A percentile compares a stretch with the other conserved stretches of the same genome.
Evolutionary conservation across 2,888 invertebrate genomes (phyloP).

Genomic region (Stenichneumon culpator): DNA sequence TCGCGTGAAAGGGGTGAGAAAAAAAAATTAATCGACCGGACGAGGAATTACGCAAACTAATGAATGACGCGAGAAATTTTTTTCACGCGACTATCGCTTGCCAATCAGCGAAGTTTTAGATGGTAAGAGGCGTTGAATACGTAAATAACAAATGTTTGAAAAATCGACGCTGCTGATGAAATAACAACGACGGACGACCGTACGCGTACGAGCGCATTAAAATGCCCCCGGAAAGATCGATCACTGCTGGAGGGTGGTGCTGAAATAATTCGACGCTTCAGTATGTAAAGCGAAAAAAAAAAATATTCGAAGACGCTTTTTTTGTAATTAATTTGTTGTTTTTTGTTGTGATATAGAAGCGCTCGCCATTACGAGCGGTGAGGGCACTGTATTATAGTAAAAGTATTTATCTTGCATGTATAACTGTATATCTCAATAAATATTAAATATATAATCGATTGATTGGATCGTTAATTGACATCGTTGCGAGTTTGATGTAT

Average conservation of each 20-base stretch:
- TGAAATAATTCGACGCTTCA: background rate
- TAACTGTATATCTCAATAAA: slow-evolving; percentile 57
- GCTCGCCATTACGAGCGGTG: slow-evolving; percentile 47
- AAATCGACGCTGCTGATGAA: background rate
- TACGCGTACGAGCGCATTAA: background rate
- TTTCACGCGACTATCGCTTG: slow-evolving; percentile 17
- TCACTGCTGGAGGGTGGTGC: slow-evolving; percentile 11
- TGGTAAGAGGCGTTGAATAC: background rate
- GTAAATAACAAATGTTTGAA: slow-evolving; percentile 18
- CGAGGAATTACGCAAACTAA: background rate
- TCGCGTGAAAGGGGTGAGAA: background rate
- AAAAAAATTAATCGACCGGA: background rate
- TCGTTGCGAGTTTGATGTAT: background rate
- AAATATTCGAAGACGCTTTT: slow-evolving; percentile 54
- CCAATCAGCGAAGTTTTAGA: background rate
- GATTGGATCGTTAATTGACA: slow-evolving; percentile 3
- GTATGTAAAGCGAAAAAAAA: slow-evolving; percentile 3
- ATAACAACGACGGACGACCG: background rate
- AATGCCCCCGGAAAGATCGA: slow-evolving; percentile 6
- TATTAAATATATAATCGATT: slow-evolving; percentile 45
- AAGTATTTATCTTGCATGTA: slow-evolving; percentile 69
- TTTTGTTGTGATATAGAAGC: slow-evolving; percentile 58
- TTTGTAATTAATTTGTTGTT: background rate
- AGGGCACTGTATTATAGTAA: slow-evolving; percentile 70
- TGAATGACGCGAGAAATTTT: slow-evolving; percentile 23